Base-by-base conservation (phyloP, 2,888 invertebrate genomes). In the Plutella xylostella region DNA sequence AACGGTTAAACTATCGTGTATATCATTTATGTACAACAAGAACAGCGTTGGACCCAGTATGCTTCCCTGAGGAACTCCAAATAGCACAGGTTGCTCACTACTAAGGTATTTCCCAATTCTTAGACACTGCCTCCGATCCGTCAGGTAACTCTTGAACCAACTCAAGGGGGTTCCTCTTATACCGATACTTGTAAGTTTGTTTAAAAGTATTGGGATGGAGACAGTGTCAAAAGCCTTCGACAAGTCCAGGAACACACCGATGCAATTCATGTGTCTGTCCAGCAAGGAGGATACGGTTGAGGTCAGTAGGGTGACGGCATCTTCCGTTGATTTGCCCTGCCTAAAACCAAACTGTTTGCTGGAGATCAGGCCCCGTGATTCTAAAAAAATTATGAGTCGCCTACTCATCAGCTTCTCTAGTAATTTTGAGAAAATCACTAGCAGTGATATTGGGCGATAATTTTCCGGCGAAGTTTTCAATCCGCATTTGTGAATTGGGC, bases 161-260 rank as follows among this genome's bases (percentile, higher is more conserved):
- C 39, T 12, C 1, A 43, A n/a, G 11, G 34, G 17, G 4, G 9
- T 17, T n/a, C 46, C 46, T 33, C 46, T 15, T 17, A 43, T 34
- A 15, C 43, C 46, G 1, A 34, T 1, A 12, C 15, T 11, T 9
- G 43, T 40, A 3, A 46, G 22, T 18, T 43, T 46, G n/a, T 19
- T 20, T 9, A 46, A 30, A 15, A 46, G 19, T 6, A 46, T 21
- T 3, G 33, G 25, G 20, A 33, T 33, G 18, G 46, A 46, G 2
- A 46, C 43, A 2, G 46, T 46, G 19, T 46, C 46, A n/a, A 46
- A 43, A 2, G 46, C 46, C 15, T 46, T 46, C 12, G 39, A 39
- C 5, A 46, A 33, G 20, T 46, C 46, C 11, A 46, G 34, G 19
- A 46, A 46, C 6, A 43, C 40, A 3, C 43, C 46, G 11, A 40